Evolutionary conservation across 2,113 vertebrate genomes (phyloP), one percentile per base, ranked within the genome.

Genomic region (Gopherus flavomarginatus): DNA sequence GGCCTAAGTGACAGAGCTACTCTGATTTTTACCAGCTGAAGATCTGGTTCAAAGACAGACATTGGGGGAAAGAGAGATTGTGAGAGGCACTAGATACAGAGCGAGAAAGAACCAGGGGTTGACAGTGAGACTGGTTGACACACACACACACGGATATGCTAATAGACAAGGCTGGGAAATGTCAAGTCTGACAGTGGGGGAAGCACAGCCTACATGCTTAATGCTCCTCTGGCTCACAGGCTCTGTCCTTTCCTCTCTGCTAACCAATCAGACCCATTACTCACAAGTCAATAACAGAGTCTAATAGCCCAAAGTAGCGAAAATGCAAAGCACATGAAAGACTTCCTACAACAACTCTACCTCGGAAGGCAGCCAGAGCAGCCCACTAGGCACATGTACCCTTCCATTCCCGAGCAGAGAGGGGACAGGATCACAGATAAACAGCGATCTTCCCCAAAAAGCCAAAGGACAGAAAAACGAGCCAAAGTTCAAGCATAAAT

Each of bases 401-500:
- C 69, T 13, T 24, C 19, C 29, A 24, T 77, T 88, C 80, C 44
- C 21, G 79, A 57, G 44, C 53, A 27, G 17, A 29, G 65, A 90
- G 24, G 17, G 13, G 3, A 80, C 10, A n/a, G 2, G 10, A 59
- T 29, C 54, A 42, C 0, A 0, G 19, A 1, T 14, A 65, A 93
- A 72, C n/a, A 79, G 85, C 31, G 75, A 42, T 11, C 12, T 90
- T 95, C 27, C 85, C 35, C 49, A 62, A 81, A 56, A 65, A 3
- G 29, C 29, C n/a, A 56, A 42, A 54, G 42, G 65, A 62, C 83
- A 50, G 62, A 44, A 91, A 89, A 87, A 16, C 56, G 88, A 42
- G 79, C 38, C 2, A 14, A 27, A 27, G 8, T 62, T 24, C 3
- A 14, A 72, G 1, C 3, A 78, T 88, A 35, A 38, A 10, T 21